phyloP scores from a whole-genome alignment of 2,113 vertebrate genomes.

The Tringa solitaria region DNA sequence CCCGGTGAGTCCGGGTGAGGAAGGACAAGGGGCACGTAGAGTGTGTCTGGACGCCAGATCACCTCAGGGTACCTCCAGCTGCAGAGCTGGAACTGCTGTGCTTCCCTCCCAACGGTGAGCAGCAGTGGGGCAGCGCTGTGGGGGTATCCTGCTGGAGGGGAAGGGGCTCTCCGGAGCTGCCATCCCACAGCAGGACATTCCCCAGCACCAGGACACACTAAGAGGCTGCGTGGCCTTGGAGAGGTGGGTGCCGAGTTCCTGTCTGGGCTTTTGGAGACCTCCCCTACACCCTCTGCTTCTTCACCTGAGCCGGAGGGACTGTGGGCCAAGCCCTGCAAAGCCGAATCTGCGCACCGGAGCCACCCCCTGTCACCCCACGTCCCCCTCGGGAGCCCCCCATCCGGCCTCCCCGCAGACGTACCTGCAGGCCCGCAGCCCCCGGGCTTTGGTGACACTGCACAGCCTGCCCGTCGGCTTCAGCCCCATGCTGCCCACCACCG shows the following conservation, averaged over 20 bases:
- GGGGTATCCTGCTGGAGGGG: background rate
- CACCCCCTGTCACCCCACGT: accelerated
- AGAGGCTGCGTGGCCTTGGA: background rate
- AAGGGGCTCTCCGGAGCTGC: background rate
- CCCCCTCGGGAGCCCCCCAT: background rate
- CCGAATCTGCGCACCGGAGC: background rate
- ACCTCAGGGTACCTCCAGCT: background rate
- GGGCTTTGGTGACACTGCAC: conserved; percentile 88
- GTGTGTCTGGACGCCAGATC: background rate
- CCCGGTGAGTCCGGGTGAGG: background rate
- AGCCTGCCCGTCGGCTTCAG: conserved; percentile 90
- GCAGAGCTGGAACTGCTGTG: background rate
- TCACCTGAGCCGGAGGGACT: background rate
- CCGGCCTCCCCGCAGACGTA: background rate
- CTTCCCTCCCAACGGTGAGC: background rate
- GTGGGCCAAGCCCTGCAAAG: background rate
- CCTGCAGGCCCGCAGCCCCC: conserved; percentile 93
- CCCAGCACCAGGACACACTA: background rate
- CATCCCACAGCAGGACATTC: background rate
- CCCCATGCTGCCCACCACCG: conserved; percentile 93
- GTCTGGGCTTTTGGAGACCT: background rate
- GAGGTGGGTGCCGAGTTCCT: background rate
- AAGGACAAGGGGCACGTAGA: background rate
- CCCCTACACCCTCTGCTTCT: background rate
- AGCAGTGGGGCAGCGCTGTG: background rate